Evolutionary conservation across 1,140 invertebrate genomes (phyloP).

Genomic region (Fopius arisanus): DNA sequence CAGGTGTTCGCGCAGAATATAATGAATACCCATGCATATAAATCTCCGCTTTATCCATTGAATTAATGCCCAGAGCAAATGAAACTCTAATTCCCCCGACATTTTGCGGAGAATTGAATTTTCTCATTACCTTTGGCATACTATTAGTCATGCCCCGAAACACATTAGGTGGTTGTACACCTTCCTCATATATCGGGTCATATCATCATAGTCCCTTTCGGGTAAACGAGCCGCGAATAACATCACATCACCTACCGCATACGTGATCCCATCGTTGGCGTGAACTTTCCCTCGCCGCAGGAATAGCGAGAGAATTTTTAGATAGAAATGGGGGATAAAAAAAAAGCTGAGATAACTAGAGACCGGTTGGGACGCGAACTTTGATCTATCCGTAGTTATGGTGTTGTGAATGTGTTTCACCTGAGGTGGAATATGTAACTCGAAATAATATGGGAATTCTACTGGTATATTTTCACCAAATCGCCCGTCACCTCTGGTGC

Average conservation of each 20-base stretch:
- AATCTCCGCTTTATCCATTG: background rate
- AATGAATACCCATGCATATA: background rate
- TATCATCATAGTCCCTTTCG: conserved; percentile 25
- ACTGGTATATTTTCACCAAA: conserved; percentile 10
- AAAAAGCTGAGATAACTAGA: conserved; percentile 12
- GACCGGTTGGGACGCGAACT: conserved; percentile 22
- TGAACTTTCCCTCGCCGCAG: conserved; percentile 21
- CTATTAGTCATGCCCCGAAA: conserved; percentile 12
- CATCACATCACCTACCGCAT: conserved; percentile 27
- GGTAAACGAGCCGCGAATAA: conserved; percentile 24
- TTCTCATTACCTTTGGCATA: conserved; percentile 6
- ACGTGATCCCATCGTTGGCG: conserved; percentile 24
- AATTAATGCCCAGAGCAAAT: background rate
- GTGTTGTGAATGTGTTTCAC: conserved; percentile 16
- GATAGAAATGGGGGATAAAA: background rate
- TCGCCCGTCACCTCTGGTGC: conserved; percentile 1
- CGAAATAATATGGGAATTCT: background rate
- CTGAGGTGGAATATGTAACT: background rate
- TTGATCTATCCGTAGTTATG: conserved; percentile 27
- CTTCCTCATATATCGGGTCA: conserved; percentile 8
- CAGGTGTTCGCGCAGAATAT: no score
- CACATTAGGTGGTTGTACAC: conserved; percentile 9
- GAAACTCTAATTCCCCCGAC: background rate
- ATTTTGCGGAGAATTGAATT: background rate
- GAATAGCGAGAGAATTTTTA: background rate